phyloP scores from a whole-genome alignment of 2,113 vertebrate genomes.

The Spermophilus dauricus region DNA sequence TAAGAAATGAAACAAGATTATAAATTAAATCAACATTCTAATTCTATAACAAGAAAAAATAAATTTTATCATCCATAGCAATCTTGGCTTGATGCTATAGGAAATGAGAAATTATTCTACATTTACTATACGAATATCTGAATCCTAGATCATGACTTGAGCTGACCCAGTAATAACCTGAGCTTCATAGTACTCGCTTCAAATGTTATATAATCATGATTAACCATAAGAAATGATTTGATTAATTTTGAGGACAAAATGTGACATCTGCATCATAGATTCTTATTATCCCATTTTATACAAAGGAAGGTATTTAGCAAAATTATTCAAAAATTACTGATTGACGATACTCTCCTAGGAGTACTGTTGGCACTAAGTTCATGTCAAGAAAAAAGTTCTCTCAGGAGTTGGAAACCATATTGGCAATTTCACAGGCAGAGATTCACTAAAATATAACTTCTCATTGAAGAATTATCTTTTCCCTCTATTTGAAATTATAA shows the following conservation, averaged over 20 bases:
- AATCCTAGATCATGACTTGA: not conserved
- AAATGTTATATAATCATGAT: not conserved
- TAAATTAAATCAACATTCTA: not conserved
- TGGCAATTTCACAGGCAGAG: not conserved
- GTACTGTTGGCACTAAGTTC: accelerated
- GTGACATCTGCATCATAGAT: not conserved
- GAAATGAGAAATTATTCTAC: not conserved
- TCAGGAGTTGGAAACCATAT: not conserved
- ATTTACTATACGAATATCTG: not conserved
- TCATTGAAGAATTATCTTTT: not conserved
- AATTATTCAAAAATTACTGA: not conserved
- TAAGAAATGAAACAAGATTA: not conserved
- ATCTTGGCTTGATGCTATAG: not conserved
- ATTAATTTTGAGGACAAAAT: not conserved
- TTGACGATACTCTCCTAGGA: not conserved
- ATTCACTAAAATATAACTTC: not conserved
- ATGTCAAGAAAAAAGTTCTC: not conserved
- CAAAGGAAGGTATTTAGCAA: not conserved
- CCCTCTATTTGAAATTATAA: not conserved
- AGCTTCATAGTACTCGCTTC: not conserved
- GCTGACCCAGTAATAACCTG: not conserved
- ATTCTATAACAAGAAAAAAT: not conserved
- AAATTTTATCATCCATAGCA: not conserved
- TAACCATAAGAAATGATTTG: not conserved
- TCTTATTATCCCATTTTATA: not conserved